Evolutionary conservation across 2,113 vertebrate species (phyloP).

Genomic region (Hemiscyllium ocellatum): DNA sequence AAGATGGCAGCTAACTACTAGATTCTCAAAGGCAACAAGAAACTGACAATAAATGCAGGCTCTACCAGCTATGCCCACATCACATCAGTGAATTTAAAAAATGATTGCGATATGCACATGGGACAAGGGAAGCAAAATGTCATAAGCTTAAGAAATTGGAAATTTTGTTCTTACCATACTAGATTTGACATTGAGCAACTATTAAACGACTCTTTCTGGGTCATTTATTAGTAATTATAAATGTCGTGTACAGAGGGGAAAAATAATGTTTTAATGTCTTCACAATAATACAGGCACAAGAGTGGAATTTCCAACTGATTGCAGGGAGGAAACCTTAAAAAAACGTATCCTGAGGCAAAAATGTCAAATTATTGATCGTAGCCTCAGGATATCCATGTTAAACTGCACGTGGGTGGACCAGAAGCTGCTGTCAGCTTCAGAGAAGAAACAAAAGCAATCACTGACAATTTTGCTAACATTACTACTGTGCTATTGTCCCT

Average conservation of each 20-base stretch:
- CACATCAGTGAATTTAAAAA: neutral
- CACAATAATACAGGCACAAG: neutral
- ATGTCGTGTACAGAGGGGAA: neutral
- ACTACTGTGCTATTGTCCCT: too few species aligned
- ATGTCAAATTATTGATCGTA: neutral
- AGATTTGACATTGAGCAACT: neutral
- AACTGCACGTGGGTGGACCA: too few species aligned
- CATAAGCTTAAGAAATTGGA: neutral
- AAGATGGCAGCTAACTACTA: too few species aligned
- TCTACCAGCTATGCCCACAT: too few species aligned
- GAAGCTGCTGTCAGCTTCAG: too few species aligned
- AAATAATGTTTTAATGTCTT: neutral
- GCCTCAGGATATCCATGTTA: neutral
- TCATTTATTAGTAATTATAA: neutral
- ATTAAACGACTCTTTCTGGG: neutral
- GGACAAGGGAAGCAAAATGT: neutral
- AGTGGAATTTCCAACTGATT: neutral
- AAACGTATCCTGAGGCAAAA: neutral
- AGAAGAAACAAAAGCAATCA: too few species aligned
- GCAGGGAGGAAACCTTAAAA: neutral
- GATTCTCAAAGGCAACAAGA: too few species aligned
- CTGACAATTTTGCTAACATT: too few species aligned
- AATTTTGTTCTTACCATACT: neutral
- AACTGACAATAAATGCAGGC: too few species aligned
- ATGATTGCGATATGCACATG: neutral